A percentile compares a stretch with the other conserved stretches of the same genome.
Evolutionary conservation across 2,113 vertebrate genomes (phyloP).

Genomic region (Physeter macrocephalus): DNA sequence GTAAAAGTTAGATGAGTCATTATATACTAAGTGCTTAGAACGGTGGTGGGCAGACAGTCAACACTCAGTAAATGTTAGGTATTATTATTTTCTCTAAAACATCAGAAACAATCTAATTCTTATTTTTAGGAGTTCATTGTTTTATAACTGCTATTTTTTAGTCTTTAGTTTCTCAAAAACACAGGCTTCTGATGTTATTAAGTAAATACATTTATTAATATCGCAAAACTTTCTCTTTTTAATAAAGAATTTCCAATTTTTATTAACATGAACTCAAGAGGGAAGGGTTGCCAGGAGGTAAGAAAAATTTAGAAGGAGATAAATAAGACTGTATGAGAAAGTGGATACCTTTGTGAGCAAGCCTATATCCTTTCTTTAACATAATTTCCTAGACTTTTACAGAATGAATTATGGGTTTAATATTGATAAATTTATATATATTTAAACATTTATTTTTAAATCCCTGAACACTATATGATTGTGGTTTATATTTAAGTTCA

Average conservation of each 20-base stretch:
- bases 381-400: background rate
- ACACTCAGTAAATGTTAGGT: background rate
- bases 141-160: background rate
- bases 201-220: background rate
- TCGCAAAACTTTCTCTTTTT: background rate
- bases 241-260: background rate
- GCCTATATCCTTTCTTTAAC: background rate
- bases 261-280: background rate
- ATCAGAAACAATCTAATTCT: background rate
- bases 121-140: background rate
- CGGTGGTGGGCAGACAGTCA: background rate
- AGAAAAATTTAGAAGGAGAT: background rate
- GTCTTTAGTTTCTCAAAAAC: background rate
- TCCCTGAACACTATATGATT: background rate
- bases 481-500: background rate
- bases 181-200: background rate
- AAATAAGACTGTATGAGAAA: background rate
- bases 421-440: background rate
- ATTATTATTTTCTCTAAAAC: background rate
- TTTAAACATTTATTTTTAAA: slow-evolving; percentile 21
- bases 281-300: background rate
- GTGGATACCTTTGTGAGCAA: background rate
- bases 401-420: background rate
- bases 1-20: background rate
- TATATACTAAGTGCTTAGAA: background rate